phyloP scores from a whole-genome alignment of 2,797 vertebrate species.

The Dromococcyx pavoninus region DNA sequence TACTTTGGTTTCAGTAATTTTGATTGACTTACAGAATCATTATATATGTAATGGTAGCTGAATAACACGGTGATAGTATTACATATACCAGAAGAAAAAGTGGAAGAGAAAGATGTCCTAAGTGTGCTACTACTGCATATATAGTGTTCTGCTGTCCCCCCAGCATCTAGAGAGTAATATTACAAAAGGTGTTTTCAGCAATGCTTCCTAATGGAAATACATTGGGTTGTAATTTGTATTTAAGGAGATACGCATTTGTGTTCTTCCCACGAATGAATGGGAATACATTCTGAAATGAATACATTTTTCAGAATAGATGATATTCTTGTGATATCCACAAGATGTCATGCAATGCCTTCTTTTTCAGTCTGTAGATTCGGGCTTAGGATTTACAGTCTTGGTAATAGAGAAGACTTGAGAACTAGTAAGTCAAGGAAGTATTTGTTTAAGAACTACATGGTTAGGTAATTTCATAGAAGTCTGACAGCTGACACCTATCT shows the following conservation, averaged over 20 bases:
- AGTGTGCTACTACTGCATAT: not conserved
- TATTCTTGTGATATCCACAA: slow-evolving; percentile 26
- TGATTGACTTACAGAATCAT: not conserved
- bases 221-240: not conserved
- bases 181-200: not conserved
- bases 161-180: not conserved
- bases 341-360: not conserved
- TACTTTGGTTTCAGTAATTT: not conserved
- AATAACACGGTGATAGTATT: not conserved
- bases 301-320: not conserved
- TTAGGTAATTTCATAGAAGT: not conserved
- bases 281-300: not conserved
- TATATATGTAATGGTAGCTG: not conserved
- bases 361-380: not conserved
- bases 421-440: not conserved
- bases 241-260: not conserved
- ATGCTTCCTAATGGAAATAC: not conserved
- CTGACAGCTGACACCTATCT: not conserved
- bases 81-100: not conserved
- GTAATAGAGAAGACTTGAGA: not conserved
- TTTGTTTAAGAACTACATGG: not conserved
- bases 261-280: not conserved
- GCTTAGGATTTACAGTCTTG: not conserved
- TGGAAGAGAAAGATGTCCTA: not conserved
- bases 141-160: not conserved